Evolutionary conservation across 2,113 vertebrate genomes (phyloP).

Genomic region (Cyprinodon brontotheroides): DNA sequence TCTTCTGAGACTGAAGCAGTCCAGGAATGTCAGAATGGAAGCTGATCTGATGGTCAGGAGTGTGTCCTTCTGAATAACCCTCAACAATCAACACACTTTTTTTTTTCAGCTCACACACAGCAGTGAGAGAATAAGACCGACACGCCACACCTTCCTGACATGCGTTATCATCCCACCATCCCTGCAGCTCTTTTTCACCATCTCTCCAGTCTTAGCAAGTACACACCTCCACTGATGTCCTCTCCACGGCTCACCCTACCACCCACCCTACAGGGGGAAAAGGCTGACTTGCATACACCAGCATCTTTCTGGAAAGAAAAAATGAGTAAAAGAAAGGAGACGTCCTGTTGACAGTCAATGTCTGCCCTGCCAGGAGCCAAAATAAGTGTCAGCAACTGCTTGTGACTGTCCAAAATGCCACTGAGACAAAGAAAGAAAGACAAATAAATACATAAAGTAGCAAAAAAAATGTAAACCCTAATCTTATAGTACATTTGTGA

Average conservation of each 20-base stretch:
- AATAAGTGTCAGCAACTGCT: slow-evolving; percentile 78
- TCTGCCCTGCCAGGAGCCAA: slow-evolving; percentile 75
- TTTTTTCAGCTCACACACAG: slow-evolving; percentile 49
- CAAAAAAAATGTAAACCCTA: slow-evolving; percentile 12
- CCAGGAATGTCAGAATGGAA: slow-evolving; percentile 66
- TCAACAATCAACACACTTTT: slow-evolving; percentile 33
- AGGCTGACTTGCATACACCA: slow-evolving; percentile 79
- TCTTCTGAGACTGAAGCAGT: slow-evolving; percentile 53
- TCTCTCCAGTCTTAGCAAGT: slow-evolving; percentile 32
- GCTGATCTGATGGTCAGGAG: slow-evolving; percentile 68
- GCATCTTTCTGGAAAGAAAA: slow-evolving; percentile 74
- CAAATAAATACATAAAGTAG: slow-evolving; percentile 54
- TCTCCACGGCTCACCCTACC: slow-evolving; percentile 23
- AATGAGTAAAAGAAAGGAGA: slow-evolving; percentile 83
- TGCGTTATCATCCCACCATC: slow-evolving; percentile 50
- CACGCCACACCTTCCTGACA: slow-evolving; percentile 64
- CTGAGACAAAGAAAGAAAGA: slow-evolving; percentile 49
- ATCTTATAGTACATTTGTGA: background rate
- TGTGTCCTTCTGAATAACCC: slow-evolving; percentile 64
- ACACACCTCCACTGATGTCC: slow-evolving; percentile 41
- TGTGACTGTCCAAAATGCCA: slow-evolving; percentile 76
- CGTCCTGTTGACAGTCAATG: slow-evolving; percentile 79
- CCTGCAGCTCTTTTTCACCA: slow-evolving; percentile 53
- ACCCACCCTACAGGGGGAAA: slow-evolving; percentile 72
- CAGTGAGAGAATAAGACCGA: slow-evolving; percentile 36